Base-by-base conservation (phyloP, 2,113 vertebrate genomes). In the Steatornis caripensis region DNA sequence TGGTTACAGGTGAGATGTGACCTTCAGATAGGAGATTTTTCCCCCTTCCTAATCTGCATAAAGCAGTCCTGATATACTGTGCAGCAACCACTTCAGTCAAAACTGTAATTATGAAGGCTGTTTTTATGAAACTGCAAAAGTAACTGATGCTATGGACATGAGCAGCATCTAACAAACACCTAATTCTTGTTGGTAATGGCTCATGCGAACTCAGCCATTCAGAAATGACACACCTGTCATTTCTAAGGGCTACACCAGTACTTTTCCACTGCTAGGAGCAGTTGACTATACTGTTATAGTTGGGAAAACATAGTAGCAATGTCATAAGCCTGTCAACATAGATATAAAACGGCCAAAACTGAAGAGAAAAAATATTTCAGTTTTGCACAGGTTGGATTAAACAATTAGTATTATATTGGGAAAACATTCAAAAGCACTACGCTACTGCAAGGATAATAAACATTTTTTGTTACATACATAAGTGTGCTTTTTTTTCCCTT, bases 401-500 rank as follows among this genome's bases (percentile, higher is more conserved):
- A 11, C 6, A 43, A 65, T 30, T 45, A 39, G 21, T 37, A 26
- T 37, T 41, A 37, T 11, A 70, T 36, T 61, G 15, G 60, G 79
- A 78, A 88, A 32, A 0, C 3, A 24, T 65, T 69, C 11, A 68
- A 62, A 89, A 66, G 3, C 12, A 37, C 37, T 54, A 58, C 79
- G 21, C 14, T 76, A 24, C 10, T 41, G 4, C 6, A 84, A 64
- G 5, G 18, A 26, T 36, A 80, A 70, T 41, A 51, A 87, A 21
- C 8, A 15, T 7, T 2, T 75, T 82, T 74, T 68, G 30, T 34
- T 51, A 51, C 6, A 8, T 37, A 30, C 0, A 5, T 66, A 23
- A 0, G 1, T 27, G 4, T 43, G 11, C 6, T 18, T 29, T 61
- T 29, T 61, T 45, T n/a, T 57, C 10, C 6, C 19, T 12, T 36